phyloP scores from a whole-genome alignment of 2,797 vertebrate genomes.

The Hydrocynus forskahlii region DNA sequence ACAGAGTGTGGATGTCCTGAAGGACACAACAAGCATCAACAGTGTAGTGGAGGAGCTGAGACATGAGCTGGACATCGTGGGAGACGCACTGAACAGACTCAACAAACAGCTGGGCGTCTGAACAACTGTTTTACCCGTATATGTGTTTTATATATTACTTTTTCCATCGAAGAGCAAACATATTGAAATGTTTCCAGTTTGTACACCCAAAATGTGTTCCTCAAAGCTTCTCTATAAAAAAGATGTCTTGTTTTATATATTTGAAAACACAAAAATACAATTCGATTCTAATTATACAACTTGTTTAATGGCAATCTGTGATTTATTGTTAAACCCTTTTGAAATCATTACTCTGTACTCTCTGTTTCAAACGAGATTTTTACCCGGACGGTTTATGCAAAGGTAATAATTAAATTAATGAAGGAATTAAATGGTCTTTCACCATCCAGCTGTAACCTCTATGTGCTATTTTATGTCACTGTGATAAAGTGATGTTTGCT shows the following conservation, averaged over 20 bases:
- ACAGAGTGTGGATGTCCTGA: constrained; percentile 90
- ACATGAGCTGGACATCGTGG: constrained; percentile 90
- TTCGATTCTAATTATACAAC: not conserved
- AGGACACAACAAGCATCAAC: constrained; percentile 90
- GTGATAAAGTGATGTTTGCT: not conserved
- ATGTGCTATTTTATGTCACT: not conserved
- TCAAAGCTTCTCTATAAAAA: not conserved
- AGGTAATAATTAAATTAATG: not conserved
- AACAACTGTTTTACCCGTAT: constrained; percentile 42
- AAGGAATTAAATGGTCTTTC: not conserved
- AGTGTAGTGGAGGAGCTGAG: constrained; percentile 88
- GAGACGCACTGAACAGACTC: constrained; percentile 88
- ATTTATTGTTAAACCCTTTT: not conserved
- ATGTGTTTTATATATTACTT: not conserved
- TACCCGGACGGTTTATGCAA: constrained; percentile 27
- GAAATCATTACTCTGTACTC: constrained; percentile 5
- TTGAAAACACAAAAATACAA: not conserved
- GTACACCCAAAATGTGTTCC: not conserved
- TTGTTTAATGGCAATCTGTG: not conserved
- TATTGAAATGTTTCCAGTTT: not conserved
- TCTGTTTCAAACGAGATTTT: constrained; percentile 1
- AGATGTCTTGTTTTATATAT: not conserved
- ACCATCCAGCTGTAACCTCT: not conserved
- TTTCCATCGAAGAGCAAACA: not conserved
- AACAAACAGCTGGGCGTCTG: constrained; percentile 86